Evolutionary conservation across 2,797 vertebrate species (phyloP).

Genomic region (Hoplostethus atlanticus): DNA sequence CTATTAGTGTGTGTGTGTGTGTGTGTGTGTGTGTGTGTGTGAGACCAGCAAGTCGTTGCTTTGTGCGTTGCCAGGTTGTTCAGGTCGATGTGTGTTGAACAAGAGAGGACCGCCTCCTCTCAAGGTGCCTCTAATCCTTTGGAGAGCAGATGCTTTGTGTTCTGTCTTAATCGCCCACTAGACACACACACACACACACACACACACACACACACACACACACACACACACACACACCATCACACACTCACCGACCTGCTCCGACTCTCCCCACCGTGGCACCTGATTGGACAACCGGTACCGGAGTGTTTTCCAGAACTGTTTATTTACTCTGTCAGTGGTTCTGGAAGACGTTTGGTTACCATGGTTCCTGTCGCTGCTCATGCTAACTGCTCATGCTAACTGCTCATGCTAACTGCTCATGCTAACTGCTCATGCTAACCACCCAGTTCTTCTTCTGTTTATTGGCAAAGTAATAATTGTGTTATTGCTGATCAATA

Average conservation of each 20-base stretch:
- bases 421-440: too few species aligned
- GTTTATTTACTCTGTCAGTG: too few species aligned
- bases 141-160: conserved; percentile 23
- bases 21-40: conserved; percentile 1
- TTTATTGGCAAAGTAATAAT: too few species aligned
- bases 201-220: not conserved
- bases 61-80: not conserved
- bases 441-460: too few species aligned
- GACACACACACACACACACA: conserved; percentile 3
- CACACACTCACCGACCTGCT: too few species aligned
- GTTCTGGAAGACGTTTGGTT: too few species aligned
- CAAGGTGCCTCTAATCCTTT: conserved; percentile 44
- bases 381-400: not conserved
- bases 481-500: too few species aligned
- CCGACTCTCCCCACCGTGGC: too few species aligned
- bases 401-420: too few species aligned
- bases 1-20: conserved; percentile 8
- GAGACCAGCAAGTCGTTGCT: not conserved
- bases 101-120: not conserved
- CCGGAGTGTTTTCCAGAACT: too few species aligned
- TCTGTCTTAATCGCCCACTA: conserved; percentile 28
- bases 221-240: conserved; percentile 7
- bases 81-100: not conserved
- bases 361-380: too few species aligned
- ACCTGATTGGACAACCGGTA: too few species aligned